A percentile compares a stretch with the other conserved stretches of the same genome.
Conservation (phyloP, 2,113 vertebrate species). For the Onychostruthus taczanowskii region DNA sequence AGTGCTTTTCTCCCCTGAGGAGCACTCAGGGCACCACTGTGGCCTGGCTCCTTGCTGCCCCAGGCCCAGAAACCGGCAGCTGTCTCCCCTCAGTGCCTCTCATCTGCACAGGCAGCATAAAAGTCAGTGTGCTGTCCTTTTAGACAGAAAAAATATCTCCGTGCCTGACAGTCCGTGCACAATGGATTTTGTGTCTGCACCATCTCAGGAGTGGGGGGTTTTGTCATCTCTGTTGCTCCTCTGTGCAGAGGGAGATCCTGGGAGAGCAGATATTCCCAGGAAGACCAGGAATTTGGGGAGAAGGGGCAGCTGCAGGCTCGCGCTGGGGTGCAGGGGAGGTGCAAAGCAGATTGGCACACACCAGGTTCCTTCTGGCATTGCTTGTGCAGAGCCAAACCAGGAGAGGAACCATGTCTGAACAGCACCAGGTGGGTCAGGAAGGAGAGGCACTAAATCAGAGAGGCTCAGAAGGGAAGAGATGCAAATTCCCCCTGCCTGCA, state of each 20-base stretch:
- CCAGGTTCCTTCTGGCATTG: not conserved
- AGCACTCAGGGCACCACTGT: not conserved
- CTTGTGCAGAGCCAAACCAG: not conserved
- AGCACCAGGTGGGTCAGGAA: not conserved
- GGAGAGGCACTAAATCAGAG: not conserved
- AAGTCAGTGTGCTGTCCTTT: not conserved
- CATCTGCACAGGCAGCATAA: not conserved
- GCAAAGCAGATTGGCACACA: not conserved
- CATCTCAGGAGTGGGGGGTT: not conserved
- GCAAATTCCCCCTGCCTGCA: not conserved
- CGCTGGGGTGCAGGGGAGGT: not conserved
- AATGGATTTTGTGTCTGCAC: not conserved
- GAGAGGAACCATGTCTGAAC: not conserved
- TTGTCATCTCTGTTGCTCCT: rapidly evolving
- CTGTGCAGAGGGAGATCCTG: not conserved
- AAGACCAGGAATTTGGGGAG: not conserved
- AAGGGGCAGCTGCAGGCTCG: not conserved
- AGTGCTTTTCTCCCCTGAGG: not conserved
- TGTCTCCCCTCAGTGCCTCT: not conserved
- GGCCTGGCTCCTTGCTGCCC: not conserved
- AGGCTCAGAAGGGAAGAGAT: not conserved
- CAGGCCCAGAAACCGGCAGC: not conserved
- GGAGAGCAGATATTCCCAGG: no score
- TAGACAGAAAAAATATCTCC: not conserved
- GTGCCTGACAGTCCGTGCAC: not conserved